A percentile compares a stretch with the other conserved stretches of the same genome.
Conservation (phyloP, 2,888 invertebrate genomes). For the Polia nebulosa region DNA sequence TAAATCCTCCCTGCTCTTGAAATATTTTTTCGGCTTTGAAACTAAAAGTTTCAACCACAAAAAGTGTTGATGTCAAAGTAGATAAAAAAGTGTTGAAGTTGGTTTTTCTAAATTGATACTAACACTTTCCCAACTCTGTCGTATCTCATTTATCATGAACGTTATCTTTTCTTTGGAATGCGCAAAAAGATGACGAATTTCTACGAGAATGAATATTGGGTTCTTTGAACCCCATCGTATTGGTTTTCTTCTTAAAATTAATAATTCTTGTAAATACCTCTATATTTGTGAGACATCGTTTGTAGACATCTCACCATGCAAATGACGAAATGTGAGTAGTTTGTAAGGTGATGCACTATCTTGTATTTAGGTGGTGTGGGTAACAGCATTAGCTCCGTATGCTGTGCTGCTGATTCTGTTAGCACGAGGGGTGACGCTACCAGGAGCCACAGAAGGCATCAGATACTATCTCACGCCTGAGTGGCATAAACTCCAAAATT, state of each 20-base stretch:
- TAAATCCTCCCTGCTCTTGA: neutral
- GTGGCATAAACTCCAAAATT: slow-evolving; percentile 95
- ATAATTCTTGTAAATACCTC: too few species aligned
- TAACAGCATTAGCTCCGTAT: slow-evolving; percentile 98
- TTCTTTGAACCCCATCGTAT: neutral
- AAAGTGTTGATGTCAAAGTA: slow-evolving; percentile 12
- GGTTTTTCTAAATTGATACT: slow-evolving; percentile 30
- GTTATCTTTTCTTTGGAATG: slow-evolving; percentile 43
- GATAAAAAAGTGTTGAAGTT: slow-evolving; percentile 37
- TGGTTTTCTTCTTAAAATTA: too few species aligned
- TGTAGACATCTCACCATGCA: too few species aligned
- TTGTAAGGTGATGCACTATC: neutral
- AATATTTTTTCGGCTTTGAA: neutral
- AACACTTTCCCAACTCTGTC: slow-evolving; percentile 37
- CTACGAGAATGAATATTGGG: neutral
- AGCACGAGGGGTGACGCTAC: slow-evolving; percentile 95
- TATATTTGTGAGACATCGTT: too few species aligned
- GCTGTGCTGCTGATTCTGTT: slow-evolving; percentile 96
- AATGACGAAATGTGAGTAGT: too few species aligned
- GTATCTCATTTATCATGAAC: slow-evolving; percentile 43
- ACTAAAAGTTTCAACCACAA: slow-evolving; percentile 4
- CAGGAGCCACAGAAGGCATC: slow-evolving; percentile 96
- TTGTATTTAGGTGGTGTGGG: slow-evolving; percentile 95
- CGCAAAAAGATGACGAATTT: slow-evolving; percentile 19
- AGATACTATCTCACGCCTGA: slow-evolving; percentile 97